Base-by-base conservation (phyloP, 2,888 invertebrate species). In the Unio delphinus region DNA sequence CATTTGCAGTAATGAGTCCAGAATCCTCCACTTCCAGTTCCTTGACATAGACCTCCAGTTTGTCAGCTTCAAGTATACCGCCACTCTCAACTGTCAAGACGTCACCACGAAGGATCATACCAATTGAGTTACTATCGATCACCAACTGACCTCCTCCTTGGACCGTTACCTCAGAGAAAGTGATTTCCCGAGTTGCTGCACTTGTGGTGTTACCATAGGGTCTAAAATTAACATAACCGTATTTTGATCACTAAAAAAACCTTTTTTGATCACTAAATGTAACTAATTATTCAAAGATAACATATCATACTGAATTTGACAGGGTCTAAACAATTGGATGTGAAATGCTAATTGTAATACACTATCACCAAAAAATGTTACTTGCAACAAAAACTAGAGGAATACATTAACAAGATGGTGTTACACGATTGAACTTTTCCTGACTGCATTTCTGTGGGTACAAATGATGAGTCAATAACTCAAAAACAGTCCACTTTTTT, bases 61-160 rank as follows among this genome's bases (percentile, higher is more conserved):
- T 76, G 69, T 85, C 83, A 17, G 76, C 77, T 45, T 74, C 75
- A 30, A 85, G 61, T 5, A 65, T 55, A 6, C 79, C 84, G n/a
- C 85, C 83, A 72, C 83, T 84, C 70, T 85, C 78, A 11, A 85
- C 73, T 15, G 76, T 76, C 55, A 84, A 73, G 26, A 61, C 66
- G 6, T 69, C 69, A 15, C 85, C 85, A 20, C 67, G 66, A 45
- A 85, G 69, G 3, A 71, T 68, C 73, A 82, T 73, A 4, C 80
- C 82, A 34, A 69, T 57, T 15, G 74, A 78, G 11, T 74, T 66
- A 30, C 79, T 80, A 26, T 77, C 74, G n/a, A 85, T 79, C 20
- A 68, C 72, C 67, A 85, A 68, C 6, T 65, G 72, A 54, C 85
- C 85, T 20, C 83, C 83, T 58, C 85, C 83, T 57, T 83, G 75